These are phyloP conservation scores for Drosophila obscura DNA, from an alignment of 1,140 invertebrate species.

Conservation along the genomic window DNA sequence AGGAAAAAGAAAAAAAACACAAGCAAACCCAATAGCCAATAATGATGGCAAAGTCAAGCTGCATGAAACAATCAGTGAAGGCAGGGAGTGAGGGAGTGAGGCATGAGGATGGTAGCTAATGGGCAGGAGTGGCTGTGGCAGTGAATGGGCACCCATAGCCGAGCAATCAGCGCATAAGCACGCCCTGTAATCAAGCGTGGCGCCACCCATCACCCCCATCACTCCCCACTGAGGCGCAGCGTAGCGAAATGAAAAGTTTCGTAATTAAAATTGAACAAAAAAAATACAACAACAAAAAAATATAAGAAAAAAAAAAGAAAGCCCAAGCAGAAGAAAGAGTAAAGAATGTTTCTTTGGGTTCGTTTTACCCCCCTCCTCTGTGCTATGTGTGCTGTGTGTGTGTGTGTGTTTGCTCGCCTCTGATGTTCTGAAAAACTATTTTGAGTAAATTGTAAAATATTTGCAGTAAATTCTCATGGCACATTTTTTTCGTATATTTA, in stretches of 20 bases:
- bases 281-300: not conserved
- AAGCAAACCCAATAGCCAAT: constrained; percentile 65
- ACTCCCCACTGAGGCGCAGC: constrained; percentile 34
- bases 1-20: constrained; percentile 33
- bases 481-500: too few species aligned
- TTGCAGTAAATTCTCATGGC: too few species aligned
- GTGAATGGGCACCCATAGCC: constrained; percentile 55
- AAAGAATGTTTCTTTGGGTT: constrained; percentile 44
- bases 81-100: not conserved
- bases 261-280: constrained; percentile 78
- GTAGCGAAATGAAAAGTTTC: constrained; percentile 79
- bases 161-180: constrained; percentile 79
- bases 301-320: constrained; percentile 24
- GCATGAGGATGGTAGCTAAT: constrained; percentile 13
- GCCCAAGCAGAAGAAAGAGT: constrained; percentile 43
- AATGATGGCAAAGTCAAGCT: constrained; percentile 72
- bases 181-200: constrained; percentile 77
- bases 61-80: constrained; percentile 45
- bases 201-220: constrained; percentile 14
- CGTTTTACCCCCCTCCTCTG: constrained; percentile 3
- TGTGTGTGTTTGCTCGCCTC: not conserved
- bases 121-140: constrained; percentile 8
- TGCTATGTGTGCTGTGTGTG: constrained; percentile 1
- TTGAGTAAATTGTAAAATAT: not conserved
- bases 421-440: constrained; percentile 20